phyloP scores from a whole-genome alignment of 2,888 invertebrate species.

The Cephonodes hylas region DNA sequence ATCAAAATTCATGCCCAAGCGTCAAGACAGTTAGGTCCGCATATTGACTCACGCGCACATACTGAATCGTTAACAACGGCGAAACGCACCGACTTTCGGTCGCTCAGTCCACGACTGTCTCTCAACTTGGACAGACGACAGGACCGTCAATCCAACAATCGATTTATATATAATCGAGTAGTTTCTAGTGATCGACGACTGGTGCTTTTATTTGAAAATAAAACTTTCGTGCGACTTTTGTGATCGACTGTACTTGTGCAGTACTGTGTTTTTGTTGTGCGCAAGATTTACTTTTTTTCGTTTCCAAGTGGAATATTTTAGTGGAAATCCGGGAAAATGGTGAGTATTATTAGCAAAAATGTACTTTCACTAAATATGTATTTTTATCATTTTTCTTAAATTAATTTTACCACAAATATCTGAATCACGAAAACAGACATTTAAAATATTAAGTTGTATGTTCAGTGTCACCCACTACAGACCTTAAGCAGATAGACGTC shows the following conservation, averaged over 20 bases:
- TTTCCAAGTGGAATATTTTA: constrained; percentile 38
- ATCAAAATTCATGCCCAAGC: constrained; percentile 69
- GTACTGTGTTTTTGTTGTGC: constrained; percentile 48
- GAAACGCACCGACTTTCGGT: constrained; percentile 57
- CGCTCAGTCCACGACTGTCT: constrained; percentile 75
- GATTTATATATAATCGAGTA: constrained; percentile 36
- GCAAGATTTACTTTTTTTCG: constrained; percentile 34
- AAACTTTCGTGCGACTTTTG: constrained; percentile 36
- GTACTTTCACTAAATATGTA: background rate
- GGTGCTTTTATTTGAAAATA: constrained; percentile 26
- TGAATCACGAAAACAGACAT: background rate
- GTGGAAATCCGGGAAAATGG: constrained; percentile 61
- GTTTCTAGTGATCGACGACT: constrained; percentile 39
- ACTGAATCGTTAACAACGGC: constrained; percentile 60
- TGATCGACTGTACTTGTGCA: constrained; percentile 38
- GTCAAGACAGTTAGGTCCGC: constrained; percentile 72
- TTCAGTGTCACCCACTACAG: constrained; percentile 8
- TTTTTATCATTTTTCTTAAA: background rate
- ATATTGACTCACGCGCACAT: constrained; percentile 62
- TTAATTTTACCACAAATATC: background rate
- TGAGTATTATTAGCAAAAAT: constrained; percentile 37
- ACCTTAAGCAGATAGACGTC: constrained; percentile 12
- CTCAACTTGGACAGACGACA: constrained; percentile 65
- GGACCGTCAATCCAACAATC: constrained; percentile 48
- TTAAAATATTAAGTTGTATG: background rate